A percentile compares a stretch with the other conserved stretches of the same genome.
These are phyloP conservation scores for Drosophila parthenogenetica DNA, from an alignment of 2,888 invertebrate species.

Conservation along the genomic window DNA sequence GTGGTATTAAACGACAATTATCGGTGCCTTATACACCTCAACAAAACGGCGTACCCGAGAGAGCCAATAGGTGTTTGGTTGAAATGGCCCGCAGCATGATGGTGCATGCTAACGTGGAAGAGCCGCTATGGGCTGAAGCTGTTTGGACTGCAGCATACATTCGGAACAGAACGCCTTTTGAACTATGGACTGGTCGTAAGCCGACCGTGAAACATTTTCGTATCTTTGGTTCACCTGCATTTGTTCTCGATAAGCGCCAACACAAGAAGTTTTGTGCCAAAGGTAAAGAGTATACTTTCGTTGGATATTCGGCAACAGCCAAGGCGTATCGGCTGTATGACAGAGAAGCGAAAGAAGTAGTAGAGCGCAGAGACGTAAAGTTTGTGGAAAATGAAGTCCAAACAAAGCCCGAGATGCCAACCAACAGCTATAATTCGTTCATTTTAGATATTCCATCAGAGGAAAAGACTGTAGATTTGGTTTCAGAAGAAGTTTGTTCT, in stretches of 20 bases:
- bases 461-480: too few relatives aligned
- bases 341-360: background rate
- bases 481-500: too few relatives aligned
- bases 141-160: conserved; percentile 1
- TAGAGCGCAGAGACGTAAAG: conserved; percentile 4
- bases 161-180: background rate
- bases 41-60: conserved; percentile 8
- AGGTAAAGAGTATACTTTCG: conserved; percentile 9
- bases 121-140: conserved; percentile 7
- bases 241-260: background rate
- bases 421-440: too few relatives aligned
- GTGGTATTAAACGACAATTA: conserved; percentile 1
- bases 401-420: too few relatives aligned
- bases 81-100: conserved; percentile 11
- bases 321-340: conserved; percentile 9
- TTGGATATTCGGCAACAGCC: conserved; percentile 3
- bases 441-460: too few relatives aligned
- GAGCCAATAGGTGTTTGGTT: conserved; percentile 1
- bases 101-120: background rate
- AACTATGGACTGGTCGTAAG: background rate
- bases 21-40: background rate
- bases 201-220: conserved; percentile 1
- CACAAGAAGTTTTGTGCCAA: conserved; percentile 1
- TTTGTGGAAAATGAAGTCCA: background rate
- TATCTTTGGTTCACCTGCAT: background rate